phyloP scores from a whole-genome alignment of 2,888 invertebrate genomes.

The Andrena praecox region DNA sequence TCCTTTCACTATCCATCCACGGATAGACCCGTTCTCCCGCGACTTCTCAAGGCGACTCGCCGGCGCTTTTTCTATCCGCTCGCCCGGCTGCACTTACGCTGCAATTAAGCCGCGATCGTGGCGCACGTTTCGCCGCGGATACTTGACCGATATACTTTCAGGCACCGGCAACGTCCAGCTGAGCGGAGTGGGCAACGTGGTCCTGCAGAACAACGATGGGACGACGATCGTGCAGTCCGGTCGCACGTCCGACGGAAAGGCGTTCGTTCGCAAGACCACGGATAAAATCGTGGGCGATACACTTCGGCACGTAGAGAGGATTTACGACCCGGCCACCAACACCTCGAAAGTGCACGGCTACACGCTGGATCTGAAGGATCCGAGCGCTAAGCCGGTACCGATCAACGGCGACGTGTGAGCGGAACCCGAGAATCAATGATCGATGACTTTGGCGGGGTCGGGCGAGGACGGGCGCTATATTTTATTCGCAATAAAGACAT shows the following conservation, averaged over 20 bases:
- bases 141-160: constrained; percentile 10
- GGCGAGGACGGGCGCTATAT: not conserved
- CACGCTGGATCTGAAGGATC: constrained; percentile 69
- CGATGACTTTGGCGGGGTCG: not conserved
- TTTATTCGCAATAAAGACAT: not conserved
- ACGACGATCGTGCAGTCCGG: constrained; percentile 66
- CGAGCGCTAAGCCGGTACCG: constrained; percentile 67
- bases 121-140: not conserved
- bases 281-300: constrained; percentile 59
- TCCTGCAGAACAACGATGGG: not conserved
- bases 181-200: not conserved
- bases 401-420: constrained; percentile 1
- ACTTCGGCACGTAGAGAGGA: constrained; percentile 68
- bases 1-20: constrained; percentile 47
- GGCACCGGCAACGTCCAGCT: not conserved
- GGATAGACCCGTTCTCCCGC: constrained; percentile 27
- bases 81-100: too few relatives aligned
- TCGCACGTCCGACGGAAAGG: constrained; percentile 63
- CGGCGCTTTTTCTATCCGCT: not conserved
- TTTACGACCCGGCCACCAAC: constrained; percentile 60
- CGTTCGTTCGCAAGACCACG: constrained; percentile 65
- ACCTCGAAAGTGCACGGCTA: constrained; percentile 51
- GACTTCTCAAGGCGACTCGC: constrained; percentile 39
- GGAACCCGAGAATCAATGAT: not conserved
- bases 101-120: not conserved